These are phyloP conservation scores for Idris sp. DNA, from an alignment of 1,140 invertebrate species.

Conservation along the genomic window DNA sequence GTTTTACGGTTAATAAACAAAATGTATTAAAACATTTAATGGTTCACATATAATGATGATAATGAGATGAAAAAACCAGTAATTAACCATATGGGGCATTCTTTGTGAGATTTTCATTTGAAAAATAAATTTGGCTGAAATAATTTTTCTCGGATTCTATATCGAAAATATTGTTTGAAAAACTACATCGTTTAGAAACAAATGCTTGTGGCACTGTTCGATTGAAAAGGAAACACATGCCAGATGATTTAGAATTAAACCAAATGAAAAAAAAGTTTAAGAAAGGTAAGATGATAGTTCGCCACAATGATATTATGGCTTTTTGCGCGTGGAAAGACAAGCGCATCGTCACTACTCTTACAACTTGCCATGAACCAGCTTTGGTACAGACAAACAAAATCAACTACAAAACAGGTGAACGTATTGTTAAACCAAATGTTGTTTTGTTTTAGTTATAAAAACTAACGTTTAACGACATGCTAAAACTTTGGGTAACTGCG, in stretches of 20 bases:
- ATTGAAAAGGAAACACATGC: conserved; percentile 4
- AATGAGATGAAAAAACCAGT: too few species aligned
- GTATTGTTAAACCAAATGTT: conserved; percentile 1
- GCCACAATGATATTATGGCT: neutral
- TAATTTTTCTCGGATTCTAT: too few species aligned
- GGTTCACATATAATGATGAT: too few species aligned
- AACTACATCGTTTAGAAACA: conserved; percentile 1
- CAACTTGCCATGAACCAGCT: neutral
- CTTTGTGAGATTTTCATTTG: too few species aligned
- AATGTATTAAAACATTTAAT: too few species aligned
- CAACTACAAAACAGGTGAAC: conserved; percentile 1
- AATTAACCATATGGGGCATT: too few species aligned
- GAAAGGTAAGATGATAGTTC: conserved; percentile 3
- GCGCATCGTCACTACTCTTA: conserved; percentile 1
- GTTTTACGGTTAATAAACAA: too few species aligned
- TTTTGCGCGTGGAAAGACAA: conserved; percentile 15
- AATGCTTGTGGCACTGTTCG: conserved; percentile 8
- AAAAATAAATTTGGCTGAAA: too few species aligned
- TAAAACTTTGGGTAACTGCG: too few species aligned
- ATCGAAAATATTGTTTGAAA: conserved; percentile 11
- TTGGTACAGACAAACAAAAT: conserved; percentile 6
- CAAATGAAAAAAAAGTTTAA: neutral
- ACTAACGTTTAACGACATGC: too few species aligned
- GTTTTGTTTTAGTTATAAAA: too few species aligned
- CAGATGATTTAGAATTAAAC: conserved; percentile 1